Evolutionary conservation across 2,888 invertebrate species (phyloP).

Genomic region (Stomorhina lunata): DNA sequence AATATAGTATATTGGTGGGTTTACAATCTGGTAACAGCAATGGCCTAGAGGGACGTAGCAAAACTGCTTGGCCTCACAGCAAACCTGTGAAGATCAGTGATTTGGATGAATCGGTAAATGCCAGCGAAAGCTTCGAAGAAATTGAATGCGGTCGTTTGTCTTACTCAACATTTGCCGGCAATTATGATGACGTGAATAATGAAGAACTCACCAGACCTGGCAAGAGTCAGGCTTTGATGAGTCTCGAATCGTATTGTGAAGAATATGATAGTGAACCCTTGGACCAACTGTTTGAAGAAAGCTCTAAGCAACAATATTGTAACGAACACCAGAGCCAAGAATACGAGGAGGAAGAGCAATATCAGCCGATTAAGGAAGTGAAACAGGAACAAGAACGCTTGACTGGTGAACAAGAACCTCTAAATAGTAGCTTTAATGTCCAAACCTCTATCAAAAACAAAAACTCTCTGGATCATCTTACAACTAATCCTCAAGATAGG

Average conservation of each 20-base stretch:
- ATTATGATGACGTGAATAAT: constrained; percentile 61
- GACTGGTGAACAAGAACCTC: constrained; percentile 68
- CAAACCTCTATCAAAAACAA: background rate
- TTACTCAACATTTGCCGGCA: constrained; percentile 69
- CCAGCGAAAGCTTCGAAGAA: constrained; percentile 68
- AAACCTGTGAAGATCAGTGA: constrained; percentile 67
- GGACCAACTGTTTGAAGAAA: constrained; percentile 73
- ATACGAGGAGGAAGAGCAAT: background rate
- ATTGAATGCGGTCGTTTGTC: constrained; percentile 71
- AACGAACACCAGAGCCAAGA: background rate
- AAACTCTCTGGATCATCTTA: constrained; percentile 8
- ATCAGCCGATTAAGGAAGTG: constrained; percentile 63
- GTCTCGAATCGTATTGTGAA: constrained; percentile 70
- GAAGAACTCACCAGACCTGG: constrained; percentile 43
- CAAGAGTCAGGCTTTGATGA: constrained; percentile 50
- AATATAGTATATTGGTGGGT: constrained; percentile 76
- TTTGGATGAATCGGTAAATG: constrained; percentile 73
- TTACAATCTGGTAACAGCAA: constrained; percentile 73
- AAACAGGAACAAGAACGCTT: constrained; percentile 71
- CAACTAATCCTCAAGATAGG: constrained; percentile 68
- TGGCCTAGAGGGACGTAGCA: constrained; percentile 73
- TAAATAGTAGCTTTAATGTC: constrained; percentile 42
- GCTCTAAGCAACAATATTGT: too few species aligned
- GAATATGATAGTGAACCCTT: constrained; percentile 75
- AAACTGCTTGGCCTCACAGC: constrained; percentile 74